phyloP scores from a whole-genome alignment of 2,113 vertebrate genomes.

The Chlorodrepanis virens region DNA sequence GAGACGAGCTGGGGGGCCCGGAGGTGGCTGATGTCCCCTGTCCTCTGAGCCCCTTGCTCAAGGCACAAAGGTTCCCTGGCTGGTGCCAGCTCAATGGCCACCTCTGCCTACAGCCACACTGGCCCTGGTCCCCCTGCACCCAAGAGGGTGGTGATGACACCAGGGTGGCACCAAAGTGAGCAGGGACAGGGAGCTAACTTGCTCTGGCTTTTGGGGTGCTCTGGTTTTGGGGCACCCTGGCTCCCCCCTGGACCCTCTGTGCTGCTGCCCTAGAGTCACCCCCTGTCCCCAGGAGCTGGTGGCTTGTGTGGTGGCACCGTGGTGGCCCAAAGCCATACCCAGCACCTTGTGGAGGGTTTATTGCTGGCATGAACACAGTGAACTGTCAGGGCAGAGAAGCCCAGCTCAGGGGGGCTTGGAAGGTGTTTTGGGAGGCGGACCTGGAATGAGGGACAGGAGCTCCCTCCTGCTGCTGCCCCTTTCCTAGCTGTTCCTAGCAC shows the following conservation, averaged over 20 bases:
- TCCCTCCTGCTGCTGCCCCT: not conserved
- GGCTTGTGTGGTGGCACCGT: not conserved
- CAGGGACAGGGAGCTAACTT: not conserved
- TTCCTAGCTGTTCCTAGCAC: not conserved
- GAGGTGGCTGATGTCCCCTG: not conserved
- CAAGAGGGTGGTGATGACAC: not conserved
- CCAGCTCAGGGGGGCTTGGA: not conserved
- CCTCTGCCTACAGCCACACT: not conserved
- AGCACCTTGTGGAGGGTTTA: conserved; percentile 17
- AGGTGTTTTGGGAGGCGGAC: not conserved
- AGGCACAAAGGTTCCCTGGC: conserved; percentile 45
- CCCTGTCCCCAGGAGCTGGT: not conserved
- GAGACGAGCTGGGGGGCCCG: rapidly evolving
- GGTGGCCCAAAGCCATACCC: not conserved
- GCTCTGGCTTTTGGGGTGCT: not conserved
- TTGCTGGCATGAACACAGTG: conserved; percentile 66
- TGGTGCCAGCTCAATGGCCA: not conserved
- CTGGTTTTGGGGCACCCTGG: not conserved
- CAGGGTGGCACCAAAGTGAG: not conserved
- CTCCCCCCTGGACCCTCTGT: not conserved
- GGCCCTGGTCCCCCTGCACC: not conserved
- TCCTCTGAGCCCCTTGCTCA: not conserved
- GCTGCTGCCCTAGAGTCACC: not conserved
- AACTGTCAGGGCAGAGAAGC: not conserved
- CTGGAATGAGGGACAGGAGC: not conserved